These are phyloP conservation scores for Tribolium freemani DNA, from an alignment of 2,888 invertebrate species.

Conservation along the genomic window DNA sequence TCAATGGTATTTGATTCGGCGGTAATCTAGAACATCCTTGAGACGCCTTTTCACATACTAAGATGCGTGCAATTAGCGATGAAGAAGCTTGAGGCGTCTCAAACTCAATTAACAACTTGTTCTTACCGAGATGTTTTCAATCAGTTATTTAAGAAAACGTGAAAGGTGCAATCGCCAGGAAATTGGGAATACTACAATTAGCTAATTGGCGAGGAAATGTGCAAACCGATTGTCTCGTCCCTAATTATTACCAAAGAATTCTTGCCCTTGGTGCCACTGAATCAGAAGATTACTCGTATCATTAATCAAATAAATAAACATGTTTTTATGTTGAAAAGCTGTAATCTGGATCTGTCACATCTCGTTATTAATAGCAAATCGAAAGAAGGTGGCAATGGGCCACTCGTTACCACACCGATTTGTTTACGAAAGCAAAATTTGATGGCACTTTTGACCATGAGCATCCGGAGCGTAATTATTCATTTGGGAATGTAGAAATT, in stretches of 20 bases:
- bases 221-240: no score
- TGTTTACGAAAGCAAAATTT: constrained; percentile 4
- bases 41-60: constrained; percentile 43
- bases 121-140: constrained; percentile 32
- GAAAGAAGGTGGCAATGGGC: constrained; percentile 13
- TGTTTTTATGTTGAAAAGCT: not conserved
- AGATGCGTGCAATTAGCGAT: constrained; percentile 42
- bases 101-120: constrained; percentile 40
- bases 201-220: no score
- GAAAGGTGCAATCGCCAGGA: not conserved
- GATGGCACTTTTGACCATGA: constrained; percentile 6
- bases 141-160: constrained; percentile 34
- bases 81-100: constrained; percentile 24
- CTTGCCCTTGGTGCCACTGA: constrained; percentile 14
- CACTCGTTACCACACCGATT: constrained; percentile 1
- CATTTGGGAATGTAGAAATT: constrained; percentile 1
- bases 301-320: not conserved
- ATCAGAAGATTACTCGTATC: not conserved
- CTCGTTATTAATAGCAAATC: not conserved
- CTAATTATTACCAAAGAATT: no score
- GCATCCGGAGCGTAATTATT: not conserved
- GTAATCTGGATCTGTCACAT: not conserved
- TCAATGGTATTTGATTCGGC: constrained; percentile 37
- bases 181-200: no score
- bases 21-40: constrained; percentile 42